These are phyloP conservation scores for Cryptus armator DNA, from an alignment of 2,888 invertebrate species.

Conservation along the genomic window DNA sequence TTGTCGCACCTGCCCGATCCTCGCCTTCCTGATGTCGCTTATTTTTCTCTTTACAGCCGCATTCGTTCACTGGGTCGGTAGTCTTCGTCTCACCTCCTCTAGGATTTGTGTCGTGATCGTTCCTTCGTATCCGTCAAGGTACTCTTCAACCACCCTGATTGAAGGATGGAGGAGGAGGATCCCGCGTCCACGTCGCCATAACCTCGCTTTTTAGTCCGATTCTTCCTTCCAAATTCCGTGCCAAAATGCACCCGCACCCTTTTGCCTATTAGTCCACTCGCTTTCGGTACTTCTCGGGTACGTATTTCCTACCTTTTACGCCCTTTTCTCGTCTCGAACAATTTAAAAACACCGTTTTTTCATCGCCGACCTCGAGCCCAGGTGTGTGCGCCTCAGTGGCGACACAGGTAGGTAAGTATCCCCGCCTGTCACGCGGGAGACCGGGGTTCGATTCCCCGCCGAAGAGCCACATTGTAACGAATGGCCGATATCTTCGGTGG, in stretches of 20 bases:
- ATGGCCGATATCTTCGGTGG: too few relatives aligned
- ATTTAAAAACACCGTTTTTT: not conserved
- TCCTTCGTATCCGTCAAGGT: not conserved
- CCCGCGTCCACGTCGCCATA: not conserved
- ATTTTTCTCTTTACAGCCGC: not conserved
- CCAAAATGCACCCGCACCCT: not conserved
- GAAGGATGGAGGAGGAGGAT: too few relatives aligned
- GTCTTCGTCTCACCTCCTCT: not conserved
- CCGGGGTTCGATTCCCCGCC: too few relatives aligned
- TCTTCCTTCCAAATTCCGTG: not conserved
- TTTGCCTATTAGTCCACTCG: not conserved
- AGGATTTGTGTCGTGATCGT: not conserved
- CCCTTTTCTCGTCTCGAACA: not conserved
- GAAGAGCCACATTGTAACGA: too few relatives aligned
- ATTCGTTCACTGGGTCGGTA: not conserved
- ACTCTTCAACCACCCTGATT: not conserved
- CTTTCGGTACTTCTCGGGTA: not conserved
- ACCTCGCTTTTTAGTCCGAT: too few relatives aligned
- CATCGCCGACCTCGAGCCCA: not conserved
- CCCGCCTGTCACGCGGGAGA: too few relatives aligned
- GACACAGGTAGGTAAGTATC: too few relatives aligned
- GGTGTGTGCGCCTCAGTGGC: not conserved
- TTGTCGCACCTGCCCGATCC: not conserved
- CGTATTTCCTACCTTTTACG: not conserved
- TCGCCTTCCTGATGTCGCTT: not conserved